Evolutionary conservation across 2,888 invertebrate genomes (phyloP).

Genomic region (Pterobdella sp.): DNA sequence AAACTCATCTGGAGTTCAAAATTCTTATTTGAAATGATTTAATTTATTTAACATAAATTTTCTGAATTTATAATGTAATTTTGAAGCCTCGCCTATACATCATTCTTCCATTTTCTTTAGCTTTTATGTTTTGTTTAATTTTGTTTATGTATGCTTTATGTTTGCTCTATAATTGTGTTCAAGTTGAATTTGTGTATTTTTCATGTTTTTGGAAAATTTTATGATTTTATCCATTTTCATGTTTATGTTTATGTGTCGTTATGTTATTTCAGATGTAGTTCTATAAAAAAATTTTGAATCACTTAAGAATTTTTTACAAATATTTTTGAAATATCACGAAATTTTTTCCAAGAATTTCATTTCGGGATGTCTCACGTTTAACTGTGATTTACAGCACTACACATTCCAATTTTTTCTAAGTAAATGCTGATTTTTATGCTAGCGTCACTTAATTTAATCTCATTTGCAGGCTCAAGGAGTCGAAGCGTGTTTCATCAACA

Average conservation of each 20-base stretch:
- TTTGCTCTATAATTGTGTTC: neutral
- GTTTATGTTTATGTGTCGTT: constrained; percentile 12
- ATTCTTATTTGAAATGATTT: neutral
- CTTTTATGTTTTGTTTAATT: constrained; percentile 4
- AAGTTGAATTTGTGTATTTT: neutral
- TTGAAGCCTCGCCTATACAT: neutral
- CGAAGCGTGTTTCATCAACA: constrained; percentile 13
- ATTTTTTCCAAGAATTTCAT: no score
- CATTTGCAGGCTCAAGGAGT: neutral
- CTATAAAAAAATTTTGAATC: no score
- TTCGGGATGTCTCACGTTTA: no score
- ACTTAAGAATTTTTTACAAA: no score
- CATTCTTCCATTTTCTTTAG: neutral
- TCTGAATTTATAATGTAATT: constrained; percentile 9
- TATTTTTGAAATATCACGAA: no score
- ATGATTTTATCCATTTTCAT: neutral
- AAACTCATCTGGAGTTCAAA: neutral
- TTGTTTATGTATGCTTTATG: neutral
- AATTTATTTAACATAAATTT: neutral
- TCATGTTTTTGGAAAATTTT: neutral
- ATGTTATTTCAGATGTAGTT: no score
- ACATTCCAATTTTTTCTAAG: neutral
- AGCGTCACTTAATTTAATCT: constrained; percentile 4
- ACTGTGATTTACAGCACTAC: neutral
- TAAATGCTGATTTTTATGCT: neutral